phyloP scores from a whole-genome alignment of 2,797 vertebrate genomes.

The Anguilla pacifica region DNA sequence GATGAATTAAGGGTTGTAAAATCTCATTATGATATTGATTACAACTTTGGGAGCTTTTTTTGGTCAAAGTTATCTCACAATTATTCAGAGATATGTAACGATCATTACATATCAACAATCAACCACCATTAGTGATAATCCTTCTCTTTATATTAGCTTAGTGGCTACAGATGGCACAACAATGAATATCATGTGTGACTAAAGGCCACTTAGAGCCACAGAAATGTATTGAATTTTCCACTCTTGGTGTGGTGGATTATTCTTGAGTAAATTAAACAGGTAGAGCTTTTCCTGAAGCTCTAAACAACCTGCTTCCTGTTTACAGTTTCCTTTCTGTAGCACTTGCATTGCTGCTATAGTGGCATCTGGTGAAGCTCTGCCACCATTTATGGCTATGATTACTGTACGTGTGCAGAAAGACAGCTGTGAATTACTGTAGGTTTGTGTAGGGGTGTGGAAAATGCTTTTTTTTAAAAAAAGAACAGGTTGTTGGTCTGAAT shows the following conservation, averaged over 20 bases:
- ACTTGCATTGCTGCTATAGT: not conserved
- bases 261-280: conserved; percentile 15
- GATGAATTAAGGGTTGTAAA: not conserved
- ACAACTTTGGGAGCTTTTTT: not conserved
- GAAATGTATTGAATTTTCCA: conserved; percentile 38
- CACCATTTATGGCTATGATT: not conserved
- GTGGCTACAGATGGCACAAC: not conserved
- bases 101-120: not conserved
- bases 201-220: not conserved
- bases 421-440: not conserved
- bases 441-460: not conserved
- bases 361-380: not conserved
- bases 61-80: not conserved
- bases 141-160: not conserved
- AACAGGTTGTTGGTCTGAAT: not conserved
- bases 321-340: not conserved
- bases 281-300: conserved; percentile 18
- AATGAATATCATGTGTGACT: not conserved
- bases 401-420: not conserved
- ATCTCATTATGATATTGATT: not conserved
- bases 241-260: conserved; percentile 33
- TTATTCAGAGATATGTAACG: not conserved
- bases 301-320: conserved; percentile 30
- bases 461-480: not conserved
- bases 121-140: not conserved